Evolutionary conservation across 2,888 invertebrate species (phyloP).

Genomic region (Melolontha melolontha): DNA sequence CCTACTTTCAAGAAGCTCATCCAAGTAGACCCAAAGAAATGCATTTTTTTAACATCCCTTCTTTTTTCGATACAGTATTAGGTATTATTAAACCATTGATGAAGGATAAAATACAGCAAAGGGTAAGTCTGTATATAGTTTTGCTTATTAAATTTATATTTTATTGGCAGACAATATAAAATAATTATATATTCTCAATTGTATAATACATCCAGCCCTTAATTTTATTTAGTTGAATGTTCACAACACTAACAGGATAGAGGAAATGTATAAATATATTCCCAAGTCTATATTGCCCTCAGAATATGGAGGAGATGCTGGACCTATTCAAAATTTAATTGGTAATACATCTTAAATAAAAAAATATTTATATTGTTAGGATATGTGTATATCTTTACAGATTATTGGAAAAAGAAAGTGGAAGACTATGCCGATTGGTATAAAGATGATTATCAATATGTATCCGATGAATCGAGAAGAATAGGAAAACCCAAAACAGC

Average conservation of each 20-base stretch:
- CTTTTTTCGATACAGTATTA: slow-evolving; percentile 71
- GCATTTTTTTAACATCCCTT: slow-evolving; percentile 72
- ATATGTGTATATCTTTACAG: slow-evolving; percentile 49
- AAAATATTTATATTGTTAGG: neutral
- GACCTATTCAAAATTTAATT: slow-evolving; percentile 64
- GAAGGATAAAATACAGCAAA: slow-evolving; percentile 66
- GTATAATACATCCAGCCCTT: neutral
- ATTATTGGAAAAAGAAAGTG: slow-evolving; percentile 68
- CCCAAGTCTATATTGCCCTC: slow-evolving; percentile 71
- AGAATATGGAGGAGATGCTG: slow-evolving; percentile 76
- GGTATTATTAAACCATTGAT: slow-evolving; percentile 71
- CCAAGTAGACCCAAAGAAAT: slow-evolving; percentile 71
- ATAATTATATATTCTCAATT: too few relatives aligned
- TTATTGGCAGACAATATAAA: too few relatives aligned
- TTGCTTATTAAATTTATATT: too few relatives aligned
- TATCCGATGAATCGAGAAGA: slow-evolving; percentile 68
- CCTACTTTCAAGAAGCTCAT: slow-evolving; percentile 69
- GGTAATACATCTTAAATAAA: slow-evolving; percentile 13
- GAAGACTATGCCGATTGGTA: slow-evolving; percentile 68
- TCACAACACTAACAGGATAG: slow-evolving; percentile 66
- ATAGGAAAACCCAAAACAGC: slow-evolving; percentile 69
- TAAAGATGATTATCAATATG: slow-evolving; percentile 65
- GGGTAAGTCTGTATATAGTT: slow-evolving; percentile 15
- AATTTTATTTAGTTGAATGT: slow-evolving; percentile 66
- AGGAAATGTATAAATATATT: slow-evolving; percentile 70